These are phyloP conservation scores for Drosophila micromelanica DNA, from an alignment of 1,140 invertebrate genomes.

Conservation along the genomic window DNA sequence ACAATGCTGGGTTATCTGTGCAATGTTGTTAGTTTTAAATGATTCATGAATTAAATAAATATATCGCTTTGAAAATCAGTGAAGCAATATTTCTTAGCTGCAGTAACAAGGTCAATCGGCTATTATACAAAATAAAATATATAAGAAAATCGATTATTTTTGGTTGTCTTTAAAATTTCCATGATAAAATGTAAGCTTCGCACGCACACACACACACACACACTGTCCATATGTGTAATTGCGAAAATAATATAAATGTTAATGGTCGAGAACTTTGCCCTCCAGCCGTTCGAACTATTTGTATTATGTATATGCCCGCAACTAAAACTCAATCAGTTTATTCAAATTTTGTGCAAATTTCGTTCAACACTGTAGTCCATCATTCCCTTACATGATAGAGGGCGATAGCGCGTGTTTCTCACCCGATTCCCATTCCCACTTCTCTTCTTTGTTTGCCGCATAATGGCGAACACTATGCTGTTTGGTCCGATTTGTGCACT, in stretches of 20 bases:
- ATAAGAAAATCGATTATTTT: too few species aligned
- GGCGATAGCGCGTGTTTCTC: constrained; percentile 3
- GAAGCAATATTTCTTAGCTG: not conserved
- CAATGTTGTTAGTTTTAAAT: constrained; percentile 29
- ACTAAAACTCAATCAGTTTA: constrained; percentile 76
- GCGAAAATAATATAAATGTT: constrained; percentile 74
- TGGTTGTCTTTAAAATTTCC: not conserved
- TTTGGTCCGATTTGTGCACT: constrained; percentile 44
- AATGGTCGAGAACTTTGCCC: constrained; percentile 53
- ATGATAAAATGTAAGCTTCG: not conserved
- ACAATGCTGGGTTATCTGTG: not conserved
- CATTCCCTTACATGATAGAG: constrained; percentile 13
- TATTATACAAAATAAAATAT: not conserved
- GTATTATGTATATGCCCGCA: constrained; percentile 23
- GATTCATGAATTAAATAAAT: constrained; percentile 14
- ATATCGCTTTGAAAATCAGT: too few species aligned
- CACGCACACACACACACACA: not conserved
- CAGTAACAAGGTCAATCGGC: not conserved
- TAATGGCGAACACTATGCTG: constrained; percentile 28
- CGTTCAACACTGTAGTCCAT: constrained; percentile 52
- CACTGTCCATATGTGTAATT: constrained; percentile 30
- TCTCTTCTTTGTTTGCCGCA: constrained; percentile 3
- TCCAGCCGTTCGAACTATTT: constrained; percentile 41
- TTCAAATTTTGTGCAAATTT: constrained; percentile 81
- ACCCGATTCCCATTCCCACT: not conserved